phyloP scores from a whole-genome alignment of 2,888 invertebrate genomes.

The Stomorhina lunata region DNA sequence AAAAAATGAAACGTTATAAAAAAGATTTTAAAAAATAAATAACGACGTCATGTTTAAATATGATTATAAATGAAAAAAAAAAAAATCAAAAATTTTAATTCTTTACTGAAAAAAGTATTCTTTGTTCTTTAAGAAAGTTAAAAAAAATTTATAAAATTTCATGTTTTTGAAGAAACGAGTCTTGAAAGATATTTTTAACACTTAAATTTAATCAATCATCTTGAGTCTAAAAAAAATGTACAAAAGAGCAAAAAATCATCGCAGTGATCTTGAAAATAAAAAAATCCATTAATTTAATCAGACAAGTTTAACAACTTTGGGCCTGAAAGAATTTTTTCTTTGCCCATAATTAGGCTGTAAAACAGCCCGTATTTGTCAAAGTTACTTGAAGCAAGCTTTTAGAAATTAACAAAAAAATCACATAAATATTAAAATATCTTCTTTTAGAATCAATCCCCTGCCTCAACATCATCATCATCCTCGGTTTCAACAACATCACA shows the following conservation, averaged over 20 bases:
- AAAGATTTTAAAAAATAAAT: neutral
- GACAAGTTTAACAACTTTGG: conserved; percentile 48
- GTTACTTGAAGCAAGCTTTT: neutral
- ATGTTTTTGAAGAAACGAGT: conserved; percentile 9
- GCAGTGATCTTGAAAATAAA: conserved; percentile 55
- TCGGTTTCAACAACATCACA: too few species aligned
- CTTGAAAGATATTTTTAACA: neutral
- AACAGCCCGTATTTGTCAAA: neutral
- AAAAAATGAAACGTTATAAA: neutral
- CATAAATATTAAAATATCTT: neutral
- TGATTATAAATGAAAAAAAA: neutral
- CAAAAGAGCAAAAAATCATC: neutral
- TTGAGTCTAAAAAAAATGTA: neutral
- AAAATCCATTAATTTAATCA: neutral
- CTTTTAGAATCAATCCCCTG: conserved; percentile 56
- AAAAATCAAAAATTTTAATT: neutral
- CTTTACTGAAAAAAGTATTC: neutral
- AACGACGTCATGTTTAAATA: neutral
- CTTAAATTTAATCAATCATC: conserved; percentile 2
- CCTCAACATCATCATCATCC: neutral
- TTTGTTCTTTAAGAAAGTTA: neutral
- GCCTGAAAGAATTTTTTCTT: neutral
- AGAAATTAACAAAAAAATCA: neutral
- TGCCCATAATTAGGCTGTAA: neutral
- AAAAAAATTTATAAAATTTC: neutral